Base-by-base conservation (phyloP, 2,888 invertebrate genomes). In the Corbicula japonica region DNA sequence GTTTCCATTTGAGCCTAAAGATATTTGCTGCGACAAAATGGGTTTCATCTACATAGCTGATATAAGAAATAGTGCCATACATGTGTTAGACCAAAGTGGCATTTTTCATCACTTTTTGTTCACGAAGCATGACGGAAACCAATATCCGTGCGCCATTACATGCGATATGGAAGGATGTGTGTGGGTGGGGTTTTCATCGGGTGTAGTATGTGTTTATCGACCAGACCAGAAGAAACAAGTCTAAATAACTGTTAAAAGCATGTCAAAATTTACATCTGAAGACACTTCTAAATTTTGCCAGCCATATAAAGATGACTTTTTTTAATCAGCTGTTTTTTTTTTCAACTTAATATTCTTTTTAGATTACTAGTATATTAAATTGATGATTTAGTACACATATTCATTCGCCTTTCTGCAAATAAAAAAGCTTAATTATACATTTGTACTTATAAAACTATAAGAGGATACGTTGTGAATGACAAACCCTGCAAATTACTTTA, bases 101-200 rank as follows among this genome's bases (percentile, higher is more conserved):
- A 65, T 58, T 23, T 83, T 83, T 58, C 52, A 63, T 50, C 73
- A 79, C 54, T 83, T 83, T 30, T 54, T 83, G 56, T 50, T 83
- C 21, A 79, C 78, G 23, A 76, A 58, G 46, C 30, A 70, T 41
- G 82, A 83, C 35, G 76, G 71, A 41, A 52, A 72, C 63, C 61
- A 56, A 68, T 83, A 71, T 50, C 83, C 83, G 23, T 44, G 70
- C 48, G 70, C 79, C 6, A 60, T 83, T 52, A 41, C 70, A 1
- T 79, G 76, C 66, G 82, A 82, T 60, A 30, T 65, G 2, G 76
- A 70, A 30, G 79, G 79, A 23, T 83, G 50, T 56, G 30, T 83
- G 6, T 83, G 83, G 83, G 76, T 79, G 0, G 79, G 79, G n/a
- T 62, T 78, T 61, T 63, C 83, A 8, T 66, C 83, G 0, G 79